Evolutionary conservation across 2,113 vertebrate genomes (phyloP).

Genomic region (Saimiri boliviensis): DNA sequence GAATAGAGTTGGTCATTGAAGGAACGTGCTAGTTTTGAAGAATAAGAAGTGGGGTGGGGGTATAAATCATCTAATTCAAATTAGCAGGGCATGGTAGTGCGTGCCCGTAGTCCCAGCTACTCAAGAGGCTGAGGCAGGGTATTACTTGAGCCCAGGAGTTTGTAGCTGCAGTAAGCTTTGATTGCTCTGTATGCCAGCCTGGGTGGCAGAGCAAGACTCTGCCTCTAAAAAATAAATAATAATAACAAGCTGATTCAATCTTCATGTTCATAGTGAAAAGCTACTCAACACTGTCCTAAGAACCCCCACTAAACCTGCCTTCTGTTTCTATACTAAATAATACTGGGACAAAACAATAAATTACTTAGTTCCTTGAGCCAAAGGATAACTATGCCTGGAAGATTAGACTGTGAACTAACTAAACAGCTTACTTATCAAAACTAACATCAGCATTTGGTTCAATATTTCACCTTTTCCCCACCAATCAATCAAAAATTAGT

Average conservation of each 20-base stretch:
- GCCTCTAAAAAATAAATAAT: no score
- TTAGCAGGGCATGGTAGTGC: no score
- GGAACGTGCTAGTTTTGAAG: not conserved
- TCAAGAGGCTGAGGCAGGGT: no score
- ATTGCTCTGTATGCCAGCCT: no score
- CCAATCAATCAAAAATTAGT: not conserved
- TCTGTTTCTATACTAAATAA: not conserved
- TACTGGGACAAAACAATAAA: not conserved
- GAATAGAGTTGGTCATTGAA: not conserved
- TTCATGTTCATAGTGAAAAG: not conserved
- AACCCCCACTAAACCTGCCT: not conserved
- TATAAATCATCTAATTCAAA: not conserved
- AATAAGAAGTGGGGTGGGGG: not conserved
- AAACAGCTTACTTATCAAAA: not conserved
- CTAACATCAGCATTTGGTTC: not conserved
- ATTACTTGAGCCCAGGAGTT: no score
- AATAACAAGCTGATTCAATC: not conserved
- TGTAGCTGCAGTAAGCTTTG: no score
- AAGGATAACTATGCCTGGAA: not conserved
- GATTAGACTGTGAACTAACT: not conserved
- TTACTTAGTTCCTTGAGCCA: not conserved
- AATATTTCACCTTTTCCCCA: not conserved
- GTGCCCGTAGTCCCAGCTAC: no score
- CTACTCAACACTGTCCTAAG: not conserved
- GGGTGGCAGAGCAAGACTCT: no score